Evolutionary conservation across 2,888 invertebrate genomes (phyloP), one percentile per base, ranked within the genome.

Genomic region (Beris morrisii): DNA sequence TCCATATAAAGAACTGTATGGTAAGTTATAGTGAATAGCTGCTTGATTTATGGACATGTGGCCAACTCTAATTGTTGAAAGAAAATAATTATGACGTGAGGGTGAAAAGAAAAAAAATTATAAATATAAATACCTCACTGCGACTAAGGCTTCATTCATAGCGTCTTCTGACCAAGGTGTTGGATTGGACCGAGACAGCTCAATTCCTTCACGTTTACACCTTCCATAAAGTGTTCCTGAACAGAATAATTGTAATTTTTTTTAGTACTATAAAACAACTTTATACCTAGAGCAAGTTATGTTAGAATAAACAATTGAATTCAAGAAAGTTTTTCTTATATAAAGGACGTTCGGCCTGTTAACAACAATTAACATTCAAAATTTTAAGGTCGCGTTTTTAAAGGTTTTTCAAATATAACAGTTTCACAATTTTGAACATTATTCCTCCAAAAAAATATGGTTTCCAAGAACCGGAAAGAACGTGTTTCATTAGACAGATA

Each of bases 21-120:
- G 94, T 75, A 94, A 82, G 81, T 94, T 94, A 81, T 89, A 94
- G 78, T 94, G 93, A 73, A 94, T 94, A 63, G 93, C 93, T 59
- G 94, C 94, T 81, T 94, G 94, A 81, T 94, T 94, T 75, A 94
- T 94, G 70, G 93, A 93, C 93, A 94, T 93, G 78, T 93, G 93
- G 32, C 94, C 94, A 72, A 92, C 84, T 75, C 93, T 92, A 76
- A 53, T 80, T 79, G 65, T 22, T 15, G 43, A 9, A 43, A 56
- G 4, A 55, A 55, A 32, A 4, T 13, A 28, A 12, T 53, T 22
- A 53, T 30, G 12, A 28, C 11, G 6, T 43, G 9, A n/a, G n/a
- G 5, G 15, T 9, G n/a, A 45, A 57, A 28, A 3, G 13, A 48
- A 57, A 57, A 30, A n/a, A 22, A 28, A 30, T 28, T 15, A 12